Conservation (phyloP, 2,113 vertebrate species). For the Phylloscopus trochilus region DNA sequence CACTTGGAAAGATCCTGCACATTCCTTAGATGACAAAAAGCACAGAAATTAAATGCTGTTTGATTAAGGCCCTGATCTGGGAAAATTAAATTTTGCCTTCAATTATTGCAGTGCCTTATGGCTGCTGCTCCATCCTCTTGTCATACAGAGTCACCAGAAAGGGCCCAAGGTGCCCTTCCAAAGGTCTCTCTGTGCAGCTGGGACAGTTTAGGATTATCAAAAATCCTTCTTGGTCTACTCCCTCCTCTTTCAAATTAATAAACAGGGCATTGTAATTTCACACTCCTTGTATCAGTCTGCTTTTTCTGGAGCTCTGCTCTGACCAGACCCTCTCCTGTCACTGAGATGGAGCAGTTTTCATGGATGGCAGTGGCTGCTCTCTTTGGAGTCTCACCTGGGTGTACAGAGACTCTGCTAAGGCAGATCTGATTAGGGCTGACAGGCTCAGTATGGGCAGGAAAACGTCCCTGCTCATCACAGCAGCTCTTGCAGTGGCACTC, state of each 20-base stretch:
- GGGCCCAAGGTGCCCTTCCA: not conserved
- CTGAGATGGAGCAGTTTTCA: not conserved
- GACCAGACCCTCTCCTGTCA: not conserved
- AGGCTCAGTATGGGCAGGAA: not conserved
- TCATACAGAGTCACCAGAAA: not conserved
- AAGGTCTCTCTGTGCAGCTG: not conserved
- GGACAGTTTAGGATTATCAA: not conserved
- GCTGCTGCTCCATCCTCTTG: not conserved
- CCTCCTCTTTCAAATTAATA: not conserved
- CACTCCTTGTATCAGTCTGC: not conserved
- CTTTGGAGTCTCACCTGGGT: constrained; percentile 1
- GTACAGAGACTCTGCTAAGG: not conserved
- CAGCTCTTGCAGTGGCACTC: not conserved
- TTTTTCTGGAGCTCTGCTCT: not conserved
- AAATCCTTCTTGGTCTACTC: not conserved
- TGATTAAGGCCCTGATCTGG: constrained; percentile 50
- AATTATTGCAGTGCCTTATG: constrained; percentile 7
- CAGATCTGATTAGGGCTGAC: constrained; percentile 32
- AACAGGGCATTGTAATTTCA: not conserved
- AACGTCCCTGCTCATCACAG: not conserved
- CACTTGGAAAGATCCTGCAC: not conserved
- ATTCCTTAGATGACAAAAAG: constrained; percentile 22
- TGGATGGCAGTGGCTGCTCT: not conserved
- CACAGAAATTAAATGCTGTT: constrained; percentile 17
- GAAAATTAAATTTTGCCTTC: constrained; percentile 51